These are phyloP conservation scores for Hyles euphorbiae DNA, from an alignment of 1,140 invertebrate genomes.

Conservation along the genomic window DNA sequence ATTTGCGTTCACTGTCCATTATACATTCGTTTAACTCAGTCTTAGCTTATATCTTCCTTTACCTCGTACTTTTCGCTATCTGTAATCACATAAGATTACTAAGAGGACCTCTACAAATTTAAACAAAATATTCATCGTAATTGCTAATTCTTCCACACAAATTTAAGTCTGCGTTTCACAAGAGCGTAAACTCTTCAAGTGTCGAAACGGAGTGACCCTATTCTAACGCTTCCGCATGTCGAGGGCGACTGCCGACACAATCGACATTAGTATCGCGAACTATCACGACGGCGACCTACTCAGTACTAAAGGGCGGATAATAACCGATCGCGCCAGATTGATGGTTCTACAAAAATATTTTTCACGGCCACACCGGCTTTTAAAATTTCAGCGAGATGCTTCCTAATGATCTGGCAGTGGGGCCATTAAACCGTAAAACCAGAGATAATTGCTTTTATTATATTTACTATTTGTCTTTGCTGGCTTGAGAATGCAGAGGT, in stretches of 20 bases:
- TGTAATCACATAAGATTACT: too few relatives aligned
- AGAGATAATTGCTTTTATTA: constrained; percentile 7
- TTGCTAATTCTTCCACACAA: too few relatives aligned
- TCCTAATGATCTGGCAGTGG: constrained; percentile 5
- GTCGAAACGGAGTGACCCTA: constrained; percentile 26
- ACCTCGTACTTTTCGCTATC: too few relatives aligned
- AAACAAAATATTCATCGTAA: too few relatives aligned
- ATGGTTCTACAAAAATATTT: constrained; percentile 13
- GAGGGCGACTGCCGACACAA: constrained; percentile 5
- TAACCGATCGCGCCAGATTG: constrained; percentile 3
- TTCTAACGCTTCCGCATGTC: constrained; percentile 22
- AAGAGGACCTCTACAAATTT: too few relatives aligned
- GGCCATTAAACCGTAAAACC: constrained; percentile 2
- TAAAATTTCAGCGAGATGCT: constrained; percentile 1
- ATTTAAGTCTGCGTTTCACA: too few relatives aligned
- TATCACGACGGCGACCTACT: neutral
- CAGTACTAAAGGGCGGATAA: neutral
- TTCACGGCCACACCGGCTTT: constrained; percentile 7
- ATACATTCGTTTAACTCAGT: too few relatives aligned
- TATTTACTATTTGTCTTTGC: neutral
- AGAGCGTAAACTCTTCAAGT: constrained; percentile 5
- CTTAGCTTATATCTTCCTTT: too few relatives aligned
- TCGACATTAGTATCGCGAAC: too few relatives aligned
- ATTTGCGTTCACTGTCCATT: too few relatives aligned
- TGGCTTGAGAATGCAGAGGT: neutral